Conservation (phyloP, 2,113 vertebrate species). For the Zeus faber region DNA sequence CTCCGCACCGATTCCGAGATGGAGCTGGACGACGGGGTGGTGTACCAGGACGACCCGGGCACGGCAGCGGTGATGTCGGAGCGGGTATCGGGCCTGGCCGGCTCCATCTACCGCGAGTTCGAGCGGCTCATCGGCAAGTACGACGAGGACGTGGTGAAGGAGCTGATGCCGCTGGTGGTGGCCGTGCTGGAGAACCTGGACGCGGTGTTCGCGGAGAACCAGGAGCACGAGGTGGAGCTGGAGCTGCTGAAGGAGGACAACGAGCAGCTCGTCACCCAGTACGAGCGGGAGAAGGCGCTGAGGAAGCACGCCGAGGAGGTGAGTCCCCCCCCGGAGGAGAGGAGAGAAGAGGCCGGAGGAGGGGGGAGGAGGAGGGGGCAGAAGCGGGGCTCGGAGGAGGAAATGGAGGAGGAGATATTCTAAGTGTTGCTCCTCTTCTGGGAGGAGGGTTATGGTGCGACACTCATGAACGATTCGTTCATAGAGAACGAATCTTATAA, state of each 20-base stretch:
- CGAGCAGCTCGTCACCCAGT: constrained; percentile 94
- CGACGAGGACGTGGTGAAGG: constrained; percentile 95
- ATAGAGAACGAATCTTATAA: too few relatives aligned
- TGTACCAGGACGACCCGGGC: constrained; percentile 95
- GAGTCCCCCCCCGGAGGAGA: constrained; percentile 42
- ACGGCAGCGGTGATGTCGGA: constrained; percentile 95
- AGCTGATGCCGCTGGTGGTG: constrained; percentile 96
- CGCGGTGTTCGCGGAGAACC: constrained; percentile 93
- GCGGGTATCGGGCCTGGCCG: constrained; percentile 94
- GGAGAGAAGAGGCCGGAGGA: background rate
- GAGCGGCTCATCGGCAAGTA: constrained; percentile 94
- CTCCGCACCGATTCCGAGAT: constrained; percentile 48
- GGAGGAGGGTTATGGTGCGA: background rate
- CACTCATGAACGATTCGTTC: too few relatives aligned
- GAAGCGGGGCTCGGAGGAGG: background rate
- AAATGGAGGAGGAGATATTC: too few relatives aligned
- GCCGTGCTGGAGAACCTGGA: constrained; percentile 96
- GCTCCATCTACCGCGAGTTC: constrained; percentile 96
- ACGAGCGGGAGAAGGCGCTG: constrained; percentile 91
- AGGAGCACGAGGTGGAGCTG: constrained; percentile 94
- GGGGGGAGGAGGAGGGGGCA: background rate
- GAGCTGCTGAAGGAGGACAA: constrained; percentile 93
- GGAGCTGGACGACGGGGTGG: constrained; percentile 88
- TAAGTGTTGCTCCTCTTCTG: too few relatives aligned
- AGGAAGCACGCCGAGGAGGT: constrained; percentile 91